A percentile compares a stretch with the other conserved stretches of the same genome.
phyloP scores from a whole-genome alignment of 2,797 vertebrate species.

The Aplochiton taeniatus region DNA sequence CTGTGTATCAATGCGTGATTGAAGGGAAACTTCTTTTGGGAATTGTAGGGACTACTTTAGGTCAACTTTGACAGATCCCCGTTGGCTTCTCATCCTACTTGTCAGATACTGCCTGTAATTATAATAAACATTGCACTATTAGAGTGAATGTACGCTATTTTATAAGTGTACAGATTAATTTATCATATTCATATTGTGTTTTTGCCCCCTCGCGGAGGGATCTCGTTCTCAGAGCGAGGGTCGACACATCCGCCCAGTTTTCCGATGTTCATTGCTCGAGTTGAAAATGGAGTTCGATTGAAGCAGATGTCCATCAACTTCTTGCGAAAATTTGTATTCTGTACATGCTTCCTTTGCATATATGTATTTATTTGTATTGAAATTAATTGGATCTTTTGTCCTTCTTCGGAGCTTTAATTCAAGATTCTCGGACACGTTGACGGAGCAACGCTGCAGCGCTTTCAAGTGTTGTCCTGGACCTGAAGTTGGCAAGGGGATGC shows the following conservation, averaged over 20 bases:
- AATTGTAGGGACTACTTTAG: conserved; percentile 78
- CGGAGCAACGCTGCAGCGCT: conserved; percentile 66
- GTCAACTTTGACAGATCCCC: conserved; percentile 45
- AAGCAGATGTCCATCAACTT: conserved; percentile 77
- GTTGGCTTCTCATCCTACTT: not conserved
- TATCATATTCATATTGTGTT: conserved; percentile 45
- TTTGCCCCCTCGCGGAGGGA: conserved; percentile 79
- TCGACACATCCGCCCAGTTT: conserved; percentile 86
- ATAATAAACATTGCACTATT: not conserved
- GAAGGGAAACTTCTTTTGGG: conserved; percentile 81
- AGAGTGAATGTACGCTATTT: not conserved
- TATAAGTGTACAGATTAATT: not conserved
- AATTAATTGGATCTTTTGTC: conserved; percentile 6
- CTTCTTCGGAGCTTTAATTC: conserved; percentile 49
- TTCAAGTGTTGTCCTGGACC: conserved; percentile 72
- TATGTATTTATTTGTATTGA: not conserved
- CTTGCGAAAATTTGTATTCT: conserved; percentile 50
- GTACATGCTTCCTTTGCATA: conserved; percentile 15
- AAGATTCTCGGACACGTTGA: conserved; percentile 64
- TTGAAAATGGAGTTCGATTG: conserved; percentile 86
- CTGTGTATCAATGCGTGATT: conserved; percentile 74
- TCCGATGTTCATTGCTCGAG: conserved; percentile 76
- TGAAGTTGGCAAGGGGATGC: conserved; percentile 78
- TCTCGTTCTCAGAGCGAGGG: conserved; percentile 72
- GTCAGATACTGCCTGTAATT: not conserved